phyloP scores from a whole-genome alignment of 2,113 vertebrate species.

The Willisornis vidua region DNA sequence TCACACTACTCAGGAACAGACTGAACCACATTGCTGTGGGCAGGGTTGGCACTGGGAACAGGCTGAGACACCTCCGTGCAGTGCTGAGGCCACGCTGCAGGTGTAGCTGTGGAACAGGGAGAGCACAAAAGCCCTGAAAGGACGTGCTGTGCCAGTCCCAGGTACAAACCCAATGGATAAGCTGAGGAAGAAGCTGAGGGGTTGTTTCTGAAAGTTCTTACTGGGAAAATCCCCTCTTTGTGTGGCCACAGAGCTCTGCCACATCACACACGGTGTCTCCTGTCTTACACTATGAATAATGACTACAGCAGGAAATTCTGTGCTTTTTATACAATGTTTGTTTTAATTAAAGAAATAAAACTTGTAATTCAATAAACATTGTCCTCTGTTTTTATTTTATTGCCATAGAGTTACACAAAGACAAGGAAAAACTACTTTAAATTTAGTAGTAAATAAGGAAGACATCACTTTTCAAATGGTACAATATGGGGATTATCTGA shows the following conservation, averaged over 20 bases:
- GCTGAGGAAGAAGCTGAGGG: background rate
- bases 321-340: slow-evolving; percentile 46
- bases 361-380: background rate
- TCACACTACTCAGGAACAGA: background rate
- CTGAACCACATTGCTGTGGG: background rate
- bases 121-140: background rate
- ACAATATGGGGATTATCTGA: background rate
- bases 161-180: background rate
- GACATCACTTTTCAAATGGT: background rate
- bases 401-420: background rate
- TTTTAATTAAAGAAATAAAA: slow-evolving; percentile 63
- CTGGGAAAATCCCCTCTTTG: background rate
- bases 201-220: background rate
- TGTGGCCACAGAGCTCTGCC: background rate
- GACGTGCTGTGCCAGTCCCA: background rate
- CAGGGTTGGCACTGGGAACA: background rate
- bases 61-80: fast-evolving
- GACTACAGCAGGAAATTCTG: background rate
- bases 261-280: background rate
- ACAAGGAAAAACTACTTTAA: background rate
- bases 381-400: background rate
- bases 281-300: background rate
- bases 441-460: background rate
- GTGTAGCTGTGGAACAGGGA: background rate
- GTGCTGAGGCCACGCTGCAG: background rate